A percentile compares a stretch with the other conserved stretches of the same genome.
Conservation (phyloP, 1,140 invertebrate species). For the Yoshiicerus persimilis region DNA sequence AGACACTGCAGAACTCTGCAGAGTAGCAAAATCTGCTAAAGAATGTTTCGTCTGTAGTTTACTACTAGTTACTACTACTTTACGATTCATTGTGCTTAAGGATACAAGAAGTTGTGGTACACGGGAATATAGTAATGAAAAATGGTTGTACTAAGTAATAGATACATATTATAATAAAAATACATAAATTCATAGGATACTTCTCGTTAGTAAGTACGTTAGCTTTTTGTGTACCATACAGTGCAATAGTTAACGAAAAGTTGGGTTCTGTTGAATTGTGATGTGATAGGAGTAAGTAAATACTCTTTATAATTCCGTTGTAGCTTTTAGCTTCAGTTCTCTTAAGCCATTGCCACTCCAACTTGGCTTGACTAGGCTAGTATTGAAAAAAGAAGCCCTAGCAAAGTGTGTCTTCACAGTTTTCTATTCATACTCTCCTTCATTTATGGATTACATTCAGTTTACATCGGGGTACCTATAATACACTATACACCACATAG, state of each 20-base stretch:
- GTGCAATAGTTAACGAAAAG: not conserved
- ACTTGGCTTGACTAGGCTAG: not conserved
- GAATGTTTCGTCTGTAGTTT: too few relatives aligned
- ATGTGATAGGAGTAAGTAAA: not conserved
- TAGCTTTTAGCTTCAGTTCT: not conserved
- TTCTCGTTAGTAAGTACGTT: not conserved
- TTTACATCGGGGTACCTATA: not conserved
- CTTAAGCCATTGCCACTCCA: not conserved
- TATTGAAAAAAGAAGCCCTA: not conserved
- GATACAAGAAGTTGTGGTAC: not conserved
- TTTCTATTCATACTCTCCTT: constrained; percentile 9
- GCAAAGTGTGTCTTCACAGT: constrained; percentile 3
- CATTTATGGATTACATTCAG: not conserved
- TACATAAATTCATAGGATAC: not conserved
- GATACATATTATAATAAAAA: not conserved
- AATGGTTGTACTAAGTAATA: too few relatives aligned
- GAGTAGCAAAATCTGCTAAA: not conserved
- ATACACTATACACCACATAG: not conserved
- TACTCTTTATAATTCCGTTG: not conserved
- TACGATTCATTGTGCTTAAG: not conserved
- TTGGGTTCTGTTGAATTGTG: not conserved
- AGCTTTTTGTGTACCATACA: not conserved
- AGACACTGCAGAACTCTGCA: not conserved
- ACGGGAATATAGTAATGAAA: not conserved
- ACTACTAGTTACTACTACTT: not conserved